phyloP scores from a whole-genome alignment of 2,797 vertebrate genomes.

The Prionace glauca region DNA sequence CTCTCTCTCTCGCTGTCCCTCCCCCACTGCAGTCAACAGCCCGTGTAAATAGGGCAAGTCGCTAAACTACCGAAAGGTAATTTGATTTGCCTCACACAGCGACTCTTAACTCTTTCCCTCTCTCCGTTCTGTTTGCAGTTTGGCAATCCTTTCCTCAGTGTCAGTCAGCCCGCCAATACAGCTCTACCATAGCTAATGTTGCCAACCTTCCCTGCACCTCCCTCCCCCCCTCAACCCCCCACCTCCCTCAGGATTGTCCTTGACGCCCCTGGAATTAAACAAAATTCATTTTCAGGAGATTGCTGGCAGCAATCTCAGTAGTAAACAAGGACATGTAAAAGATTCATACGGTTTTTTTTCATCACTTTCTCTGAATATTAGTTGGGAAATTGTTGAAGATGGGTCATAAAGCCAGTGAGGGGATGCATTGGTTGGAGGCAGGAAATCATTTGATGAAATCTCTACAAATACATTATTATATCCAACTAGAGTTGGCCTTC shows the following conservation, averaged over 20 bases:
- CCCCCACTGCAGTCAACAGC: background rate
- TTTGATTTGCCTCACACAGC: background rate
- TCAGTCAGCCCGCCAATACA: background rate
- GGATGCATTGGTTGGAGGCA: background rate
- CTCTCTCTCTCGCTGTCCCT: background rate
- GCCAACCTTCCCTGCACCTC: background rate
- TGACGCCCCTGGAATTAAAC: background rate
- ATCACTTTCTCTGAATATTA: background rate
- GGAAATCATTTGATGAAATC: background rate
- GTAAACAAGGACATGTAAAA: background rate
- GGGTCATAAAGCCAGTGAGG: background rate
- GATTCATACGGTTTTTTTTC: background rate
- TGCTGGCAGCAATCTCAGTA: background rate
- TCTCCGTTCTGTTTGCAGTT: background rate
- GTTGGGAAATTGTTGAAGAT: background rate
- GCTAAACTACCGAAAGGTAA: background rate
- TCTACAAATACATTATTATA: background rate
- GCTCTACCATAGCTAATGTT: background rate
- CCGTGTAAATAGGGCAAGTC: background rate
- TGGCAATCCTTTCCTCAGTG: background rate
- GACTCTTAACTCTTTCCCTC: background rate
- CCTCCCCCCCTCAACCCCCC: background rate
- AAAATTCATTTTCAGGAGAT: background rate
- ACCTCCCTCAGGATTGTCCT: background rate
- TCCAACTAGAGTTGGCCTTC: background rate